Base-by-base conservation (phyloP, 2,888 invertebrate species). In the Tridacna crocea region DNA sequence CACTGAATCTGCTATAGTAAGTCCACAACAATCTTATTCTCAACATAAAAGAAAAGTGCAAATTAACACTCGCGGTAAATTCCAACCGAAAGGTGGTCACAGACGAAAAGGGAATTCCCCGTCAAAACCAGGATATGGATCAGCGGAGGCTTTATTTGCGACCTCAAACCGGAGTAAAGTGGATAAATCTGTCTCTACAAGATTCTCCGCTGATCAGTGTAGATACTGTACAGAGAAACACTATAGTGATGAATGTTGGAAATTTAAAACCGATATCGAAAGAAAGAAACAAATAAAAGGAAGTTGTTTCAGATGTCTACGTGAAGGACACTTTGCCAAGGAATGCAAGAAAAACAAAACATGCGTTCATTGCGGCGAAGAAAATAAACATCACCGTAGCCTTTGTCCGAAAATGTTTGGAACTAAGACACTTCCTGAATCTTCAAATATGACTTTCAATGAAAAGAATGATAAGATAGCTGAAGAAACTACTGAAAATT, bases 351-450 rank as follows among this genome's bases (percentile, higher is more conserved):
- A n/a, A 19, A 12, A n/a, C 10, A 75, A 66, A 55, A 26, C 48
- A 19, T 75, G 66, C 51, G 66, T 75, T n/a, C 26, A 75, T 63
- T 75, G 75, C 27, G 75, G 75, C 22, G 51, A 66, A 66, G 26
- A 11, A 12, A 75, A 75, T 26, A 26, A 11, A 11, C 75, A 75
- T 24, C 75, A 75, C 51, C 10, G 74, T 4, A 63, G 51, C 22
- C 27, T 65, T 8, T 51, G 75, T 65, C 75, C 68, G 26, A 65
- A 77, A 55, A 77, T 46, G 70, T 77, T 70, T 36, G 24, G 36
- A n/a, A 60, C 19, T 2, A 70, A 70, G n/a, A 24, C 19, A 58
- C 15, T 55, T 55, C 55, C 17, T 51, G 70, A 70, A 55, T 47
- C 24, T 60, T 51, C 61, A 24, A 24, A 60, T 74, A 26, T 74